These are phyloP conservation scores for Meriones unguiculatus DNA, from an alignment of 2,113 vertebrate species.

Conservation along the genomic window DNA sequence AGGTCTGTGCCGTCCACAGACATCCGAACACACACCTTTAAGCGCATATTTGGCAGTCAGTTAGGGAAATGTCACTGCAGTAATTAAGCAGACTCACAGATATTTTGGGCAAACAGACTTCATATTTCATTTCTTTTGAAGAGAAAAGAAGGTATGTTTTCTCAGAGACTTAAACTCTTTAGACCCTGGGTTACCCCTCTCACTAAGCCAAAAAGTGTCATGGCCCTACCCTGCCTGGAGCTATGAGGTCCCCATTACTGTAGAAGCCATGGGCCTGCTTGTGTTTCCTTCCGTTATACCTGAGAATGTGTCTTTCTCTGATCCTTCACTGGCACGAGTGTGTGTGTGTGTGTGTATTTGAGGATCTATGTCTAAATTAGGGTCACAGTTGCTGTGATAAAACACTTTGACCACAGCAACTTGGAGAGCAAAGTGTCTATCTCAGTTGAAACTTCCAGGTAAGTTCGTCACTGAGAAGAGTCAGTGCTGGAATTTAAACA, in stretches of 20 bases:
- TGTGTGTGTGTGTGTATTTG: not conserved
- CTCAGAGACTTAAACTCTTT: slow-evolving; percentile 51
- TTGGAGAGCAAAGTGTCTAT: not conserved
- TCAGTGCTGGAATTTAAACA: not conserved
- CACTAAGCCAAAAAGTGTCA: not conserved
- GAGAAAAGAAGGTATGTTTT: slow-evolving; percentile 42
- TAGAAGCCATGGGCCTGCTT: not conserved
- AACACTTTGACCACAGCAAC: not conserved
- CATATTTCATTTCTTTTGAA: slow-evolving; percentile 70
- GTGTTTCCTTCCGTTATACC: not conserved
- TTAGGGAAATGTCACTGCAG: slow-evolving; percentile 70
- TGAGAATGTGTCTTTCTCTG: not conserved
- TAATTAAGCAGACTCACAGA: slow-evolving; percentile 64
- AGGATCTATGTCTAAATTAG: not conserved
- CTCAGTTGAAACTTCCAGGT: not conserved
- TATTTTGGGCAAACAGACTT: slow-evolving; percentile 65
- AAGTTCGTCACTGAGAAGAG: not conserved
- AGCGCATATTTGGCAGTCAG: slow-evolving; percentile 63
- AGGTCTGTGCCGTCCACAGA: slow-evolving; percentile 35
- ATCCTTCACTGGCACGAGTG: not conserved
- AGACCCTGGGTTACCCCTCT: not conserved
- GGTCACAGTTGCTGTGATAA: not conserved
- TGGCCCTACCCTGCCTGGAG: not conserved
- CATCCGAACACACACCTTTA: slow-evolving; percentile 51
- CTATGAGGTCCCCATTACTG: fast-evolving